phyloP scores from a whole-genome alignment of 2,113 vertebrate genomes.

The Peromyscus polionotus region DNA sequence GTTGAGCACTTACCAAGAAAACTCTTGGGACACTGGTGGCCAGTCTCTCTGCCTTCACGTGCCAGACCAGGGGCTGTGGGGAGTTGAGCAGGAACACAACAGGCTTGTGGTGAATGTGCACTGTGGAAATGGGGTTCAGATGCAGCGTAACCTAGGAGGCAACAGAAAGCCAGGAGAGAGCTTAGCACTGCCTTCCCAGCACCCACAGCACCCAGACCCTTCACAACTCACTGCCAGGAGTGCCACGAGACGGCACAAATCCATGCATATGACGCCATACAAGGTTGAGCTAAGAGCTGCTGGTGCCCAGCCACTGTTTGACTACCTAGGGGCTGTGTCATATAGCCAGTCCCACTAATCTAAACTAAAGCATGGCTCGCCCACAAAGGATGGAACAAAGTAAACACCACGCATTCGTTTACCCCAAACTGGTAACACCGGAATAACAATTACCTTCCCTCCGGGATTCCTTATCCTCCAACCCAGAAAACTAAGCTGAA shows the following conservation, averaged over 20 bases:
- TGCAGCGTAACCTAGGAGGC: conserved; percentile 91
- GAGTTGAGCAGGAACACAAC: conserved; percentile 96
- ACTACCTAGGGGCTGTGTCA: background rate
- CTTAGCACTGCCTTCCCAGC: conserved; percentile 27
- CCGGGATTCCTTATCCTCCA: conserved; percentile 5
- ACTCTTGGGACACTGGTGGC: conserved; percentile 89
- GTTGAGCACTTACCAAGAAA: conserved; percentile 94
- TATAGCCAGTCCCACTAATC: background rate
- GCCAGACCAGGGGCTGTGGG: conserved; percentile 93
- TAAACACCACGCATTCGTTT: background rate
- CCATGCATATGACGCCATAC: background rate
- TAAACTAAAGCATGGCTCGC: conserved; percentile 43
- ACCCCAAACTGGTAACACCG: background rate
- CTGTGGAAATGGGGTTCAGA: conserved; percentile 95
- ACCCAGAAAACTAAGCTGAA: conserved; percentile 79
- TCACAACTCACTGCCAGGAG: background rate
- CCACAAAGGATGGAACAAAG: conserved; percentile 51
- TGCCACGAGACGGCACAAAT: background rate
- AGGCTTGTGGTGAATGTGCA: conserved; percentile 94
- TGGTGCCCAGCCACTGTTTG: background rate
- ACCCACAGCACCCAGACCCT: background rate
- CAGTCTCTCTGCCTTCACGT: conserved; percentile 94
- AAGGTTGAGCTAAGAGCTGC: background rate
- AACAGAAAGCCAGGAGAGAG: conserved; percentile 43
- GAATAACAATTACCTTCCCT: conserved; percentile 32